Evolutionary conservation across 2,113 vertebrate genomes (phyloP).

Genomic region (Percina caprodes): DNA sequence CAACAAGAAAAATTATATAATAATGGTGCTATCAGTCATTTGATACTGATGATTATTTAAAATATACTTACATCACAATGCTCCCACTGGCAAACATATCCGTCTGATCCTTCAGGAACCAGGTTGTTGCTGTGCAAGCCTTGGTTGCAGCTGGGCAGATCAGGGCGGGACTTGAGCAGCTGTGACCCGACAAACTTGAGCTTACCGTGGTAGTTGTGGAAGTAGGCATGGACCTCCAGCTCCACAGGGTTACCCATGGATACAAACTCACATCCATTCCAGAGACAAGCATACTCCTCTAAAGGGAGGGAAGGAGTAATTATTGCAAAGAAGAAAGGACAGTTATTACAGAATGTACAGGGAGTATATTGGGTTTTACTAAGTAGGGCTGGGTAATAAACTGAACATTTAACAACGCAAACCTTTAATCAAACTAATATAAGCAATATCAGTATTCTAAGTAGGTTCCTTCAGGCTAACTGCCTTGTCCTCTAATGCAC

Average conservation of each 20-base stretch:
- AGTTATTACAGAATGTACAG: not conserved
- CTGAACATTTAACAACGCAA: not conserved
- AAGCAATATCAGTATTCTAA: not conserved
- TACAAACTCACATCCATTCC: constrained; percentile 83
- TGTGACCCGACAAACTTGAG: constrained; percentile 79
- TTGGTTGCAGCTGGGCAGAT: constrained; percentile 79
- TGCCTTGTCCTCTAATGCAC: not conserved
- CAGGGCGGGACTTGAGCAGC: constrained; percentile 67
- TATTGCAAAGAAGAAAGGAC: not conserved
- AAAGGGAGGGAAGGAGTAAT: not conserved
- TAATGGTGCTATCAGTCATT: not conserved
- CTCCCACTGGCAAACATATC: constrained; percentile 83
- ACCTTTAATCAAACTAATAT: not conserved
- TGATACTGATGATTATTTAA: not conserved
- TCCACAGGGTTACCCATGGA: constrained; percentile 75
- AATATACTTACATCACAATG: constrained; percentile 81
- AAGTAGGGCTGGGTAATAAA: not conserved
- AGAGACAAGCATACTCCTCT: constrained; percentile 81
- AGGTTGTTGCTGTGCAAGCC: constrained; percentile 80
- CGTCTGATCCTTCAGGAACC: constrained; percentile 75
- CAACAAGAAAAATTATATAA: not conserved
- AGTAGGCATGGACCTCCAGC: constrained; percentile 76
- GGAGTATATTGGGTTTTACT: not conserved
- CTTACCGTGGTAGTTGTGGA: constrained; percentile 84
- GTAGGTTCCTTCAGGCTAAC: not conserved